phyloP scores from a whole-genome alignment of 2,888 invertebrate species.

The Dicranocentrus wangi region DNA sequence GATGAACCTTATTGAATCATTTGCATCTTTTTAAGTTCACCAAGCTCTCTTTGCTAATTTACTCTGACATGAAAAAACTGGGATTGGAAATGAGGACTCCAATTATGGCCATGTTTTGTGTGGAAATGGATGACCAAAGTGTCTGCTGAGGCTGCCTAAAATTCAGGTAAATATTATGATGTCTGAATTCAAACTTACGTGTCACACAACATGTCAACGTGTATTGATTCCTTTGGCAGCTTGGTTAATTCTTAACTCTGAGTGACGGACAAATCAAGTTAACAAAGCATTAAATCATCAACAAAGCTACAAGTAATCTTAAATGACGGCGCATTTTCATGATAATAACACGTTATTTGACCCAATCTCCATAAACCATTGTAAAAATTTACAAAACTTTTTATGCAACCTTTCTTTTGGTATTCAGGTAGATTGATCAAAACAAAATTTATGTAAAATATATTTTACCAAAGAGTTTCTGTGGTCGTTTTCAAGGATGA shows the following conservation, averaged over 20 bases:
- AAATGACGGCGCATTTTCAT: neutral
- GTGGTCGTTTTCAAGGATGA: neutral
- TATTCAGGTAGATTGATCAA: conserved; percentile 4
- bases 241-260: too few species aligned
- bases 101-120: conserved; percentile 1
- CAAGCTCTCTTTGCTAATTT: conserved; percentile 48
- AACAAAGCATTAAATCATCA: too few species aligned
- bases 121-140: neutral
- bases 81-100: conserved; percentile 23
- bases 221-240: conserved; percentile 16
- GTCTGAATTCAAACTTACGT: neutral
- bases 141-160: too few species aligned
- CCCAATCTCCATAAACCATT: neutral
- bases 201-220: neutral
- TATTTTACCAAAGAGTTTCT: conserved; percentile 11
- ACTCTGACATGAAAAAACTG: conserved; percentile 15
- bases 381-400: too few species aligned
- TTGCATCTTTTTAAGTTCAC: conserved; percentile 31
- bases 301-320: too few species aligned
- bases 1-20: too few species aligned
- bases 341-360: conserved; percentile 1
- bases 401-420: too few species aligned
- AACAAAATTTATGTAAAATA: conserved; percentile 7
- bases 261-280: too few species aligned
- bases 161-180: neutral